Evolutionary conservation across 2,888 invertebrate species (phyloP), one percentile per base, ranked within the genome.

Genomic region (Drosophila mercatorum): DNA sequence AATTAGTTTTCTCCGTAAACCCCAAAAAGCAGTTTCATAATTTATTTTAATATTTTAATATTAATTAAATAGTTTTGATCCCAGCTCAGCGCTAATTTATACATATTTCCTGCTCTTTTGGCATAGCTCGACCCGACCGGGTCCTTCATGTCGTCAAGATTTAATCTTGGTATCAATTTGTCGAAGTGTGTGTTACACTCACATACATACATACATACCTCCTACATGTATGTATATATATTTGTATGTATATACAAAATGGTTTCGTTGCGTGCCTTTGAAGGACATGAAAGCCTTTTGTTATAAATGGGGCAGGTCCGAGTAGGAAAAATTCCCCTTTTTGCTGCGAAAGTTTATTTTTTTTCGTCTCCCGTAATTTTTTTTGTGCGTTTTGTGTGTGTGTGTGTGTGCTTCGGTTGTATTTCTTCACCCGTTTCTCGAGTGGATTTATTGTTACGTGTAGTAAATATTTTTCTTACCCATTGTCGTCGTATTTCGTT

Each of bases 121-220:
- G 51, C 64, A 41, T 60, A 64, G 51, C 60, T 44, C 47, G 68
- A 28, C 28, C 31, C 31, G 11, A 2, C 10, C 12, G 12, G 49
- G 49, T 56, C 47, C 51, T 49, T 72, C 72, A 71, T 53, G 68
- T 66, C 70, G 68, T 65, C 74, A 73, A 81, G 81, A 89, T 90
- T 87, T 84, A 87, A 90, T 91, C 90, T 85, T 69, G 64, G 77
- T 88, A 89, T 85, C 91, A 91, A 91, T 91, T 91, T 91, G 91
- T 82, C 73, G 80, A 89, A 87, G 87, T 71, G 80, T 77, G 78
- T 80, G 83, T 82, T 79, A 74, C 77, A 81, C 70, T 88, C 78
- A 38, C 11, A 12, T 4, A 38, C 72, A 83, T 83, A 41, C 5
- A 11, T 17, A 17, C 17, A 6, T 51, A 22, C 22, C 22, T 22